These are phyloP conservation scores for Leontocebus nigricollis DNA, from an alignment of 2,797 vertebrate species.

Conservation along the genomic window DNA sequence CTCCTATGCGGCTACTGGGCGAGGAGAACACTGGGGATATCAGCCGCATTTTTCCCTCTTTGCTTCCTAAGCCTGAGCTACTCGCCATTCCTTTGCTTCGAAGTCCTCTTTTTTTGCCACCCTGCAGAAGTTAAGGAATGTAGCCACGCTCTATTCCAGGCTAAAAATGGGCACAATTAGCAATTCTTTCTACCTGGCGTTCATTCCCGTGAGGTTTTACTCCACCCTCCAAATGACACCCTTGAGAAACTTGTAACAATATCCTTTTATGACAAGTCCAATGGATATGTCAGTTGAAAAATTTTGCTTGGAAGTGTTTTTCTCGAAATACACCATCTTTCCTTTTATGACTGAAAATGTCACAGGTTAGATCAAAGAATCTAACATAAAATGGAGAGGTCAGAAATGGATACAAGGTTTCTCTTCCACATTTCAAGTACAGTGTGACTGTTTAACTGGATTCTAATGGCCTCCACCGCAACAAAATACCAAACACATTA, in stretches of 20 bases:
- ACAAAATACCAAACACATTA: neutral
- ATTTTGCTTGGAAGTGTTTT: neutral
- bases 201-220: neutral
- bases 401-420: neutral
- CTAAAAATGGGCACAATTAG: neutral
- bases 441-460: neutral
- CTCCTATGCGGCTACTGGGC: neutral
- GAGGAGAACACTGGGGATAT: neutral
- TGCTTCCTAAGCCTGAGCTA: neutral
- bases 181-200: neutral
- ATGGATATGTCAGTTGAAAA: neutral
- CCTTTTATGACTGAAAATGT: neutral
- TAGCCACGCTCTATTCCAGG: neutral
- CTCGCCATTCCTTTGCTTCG: neutral
- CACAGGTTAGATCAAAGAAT: neutral
- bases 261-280: neutral
- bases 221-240: neutral
- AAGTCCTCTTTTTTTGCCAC: fast-evolving
- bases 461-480: neutral
- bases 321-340: neutral
- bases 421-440: neutral
- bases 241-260: neutral
- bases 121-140: neutral
- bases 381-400: neutral
- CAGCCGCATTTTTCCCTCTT: neutral